Conservation (phyloP, 2,888 invertebrate species). For the Blomia tropicalis region DNA sequence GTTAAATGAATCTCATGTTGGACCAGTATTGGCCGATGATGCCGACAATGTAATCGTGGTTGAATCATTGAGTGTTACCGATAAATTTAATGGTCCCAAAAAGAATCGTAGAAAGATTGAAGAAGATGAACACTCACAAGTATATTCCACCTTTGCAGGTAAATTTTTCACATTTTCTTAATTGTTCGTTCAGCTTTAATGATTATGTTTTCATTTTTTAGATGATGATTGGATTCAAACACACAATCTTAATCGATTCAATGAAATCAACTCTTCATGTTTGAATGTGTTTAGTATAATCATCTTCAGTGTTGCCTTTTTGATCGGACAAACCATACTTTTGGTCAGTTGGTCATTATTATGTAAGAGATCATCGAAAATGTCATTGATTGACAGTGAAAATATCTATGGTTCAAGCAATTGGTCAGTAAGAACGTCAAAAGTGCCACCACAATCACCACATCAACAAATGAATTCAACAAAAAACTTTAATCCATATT, state of each 20-base stretch:
- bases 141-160: conserved; percentile 5
- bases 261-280: neutral
- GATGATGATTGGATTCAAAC: no score
- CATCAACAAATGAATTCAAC: no score
- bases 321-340: neutral
- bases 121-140: neutral
- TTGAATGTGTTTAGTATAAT: neutral
- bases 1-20: neutral
- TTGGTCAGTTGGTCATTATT: conserved; percentile 2
- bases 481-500: neutral
- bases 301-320: conserved; percentile 2
- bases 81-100: conserved; percentile 11
- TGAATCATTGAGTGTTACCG: conserved; percentile 18
- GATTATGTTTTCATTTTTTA: neutral
- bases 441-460: neutral
- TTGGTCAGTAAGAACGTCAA: neutral
- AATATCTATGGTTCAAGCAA: conserved; percentile 8
- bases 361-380: neutral
- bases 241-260: no score
- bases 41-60: conserved; percentile 15
- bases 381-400: conserved; percentile 5
- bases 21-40: neutral
- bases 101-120: neutral
- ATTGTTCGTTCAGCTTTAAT: neutral
- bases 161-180: neutral